Percentiles rank a stretch among this genome's conserved stretches.
Conservation (phyloP, 2,797 vertebrate species). For the Sebastes nivosus region DNA sequence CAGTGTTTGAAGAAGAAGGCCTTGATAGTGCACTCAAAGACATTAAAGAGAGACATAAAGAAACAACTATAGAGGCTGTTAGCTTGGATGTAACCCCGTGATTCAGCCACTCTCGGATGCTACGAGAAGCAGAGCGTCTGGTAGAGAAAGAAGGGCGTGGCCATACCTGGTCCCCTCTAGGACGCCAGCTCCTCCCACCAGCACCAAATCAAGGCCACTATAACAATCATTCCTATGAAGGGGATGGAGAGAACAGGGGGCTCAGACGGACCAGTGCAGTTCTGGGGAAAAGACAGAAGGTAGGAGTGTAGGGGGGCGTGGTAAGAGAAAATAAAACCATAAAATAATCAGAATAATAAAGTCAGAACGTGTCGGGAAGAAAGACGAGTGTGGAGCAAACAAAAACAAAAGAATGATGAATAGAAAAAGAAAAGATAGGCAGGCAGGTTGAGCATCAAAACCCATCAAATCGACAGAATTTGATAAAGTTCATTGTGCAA, state of each 20-base stretch:
- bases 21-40: background rate
- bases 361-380: slow-evolving; percentile 25
- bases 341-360: slow-evolving; percentile 57
- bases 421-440: slow-evolving; percentile 14
- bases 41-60: no score
- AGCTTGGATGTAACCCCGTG: background rate
- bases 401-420: slow-evolving; percentile 17
- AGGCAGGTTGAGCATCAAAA: slow-evolving; percentile 30
- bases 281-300: slow-evolving; percentile 82
- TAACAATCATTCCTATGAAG: slow-evolving; percentile 92
- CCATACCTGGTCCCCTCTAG: slow-evolving; percentile 90
- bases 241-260: slow-evolving; percentile 89
- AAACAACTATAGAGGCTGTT: background rate
- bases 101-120: background rate
- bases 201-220: slow-evolving; percentile 93
- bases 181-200: slow-evolving; percentile 93
- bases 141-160: slow-evolving; percentile 75
- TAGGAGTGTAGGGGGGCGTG: slow-evolving; percentile 41
- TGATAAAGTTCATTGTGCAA: slow-evolving; percentile 47
- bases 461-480: slow-evolving; percentile 68
- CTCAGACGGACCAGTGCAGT: slow-evolving; percentile 82
- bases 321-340: slow-evolving; percentile 41
- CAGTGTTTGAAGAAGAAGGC: background rate
- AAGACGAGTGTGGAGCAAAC: slow-evolving; percentile 11
- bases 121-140: slow-evolving; percentile 25